phyloP scores from a whole-genome alignment of 1,140 invertebrate species.

The Euglossa dilemma region DNA sequence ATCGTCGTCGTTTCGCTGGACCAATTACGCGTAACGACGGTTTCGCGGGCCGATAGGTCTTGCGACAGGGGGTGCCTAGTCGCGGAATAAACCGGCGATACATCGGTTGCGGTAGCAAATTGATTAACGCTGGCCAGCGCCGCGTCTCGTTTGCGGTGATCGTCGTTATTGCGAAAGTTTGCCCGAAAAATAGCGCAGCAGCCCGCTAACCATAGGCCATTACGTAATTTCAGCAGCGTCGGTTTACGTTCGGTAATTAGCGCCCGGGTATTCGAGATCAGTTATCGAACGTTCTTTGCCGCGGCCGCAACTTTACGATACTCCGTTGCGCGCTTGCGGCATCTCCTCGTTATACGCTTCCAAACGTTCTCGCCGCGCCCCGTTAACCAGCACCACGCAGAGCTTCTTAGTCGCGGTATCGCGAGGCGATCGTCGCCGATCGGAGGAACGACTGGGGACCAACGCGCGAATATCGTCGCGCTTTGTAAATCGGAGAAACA shows the following conservation, averaged over 20 bases:
- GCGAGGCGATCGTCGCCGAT: no score
- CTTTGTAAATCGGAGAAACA: slow-evolving; percentile 67
- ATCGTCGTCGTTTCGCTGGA: slow-evolving; percentile 55
- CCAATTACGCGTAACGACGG: slow-evolving; percentile 59
- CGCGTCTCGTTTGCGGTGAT: not conserved
- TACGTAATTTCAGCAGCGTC: not conserved
- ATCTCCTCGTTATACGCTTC: not conserved
- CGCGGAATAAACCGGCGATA: not conserved
- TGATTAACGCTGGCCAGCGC: not conserved
- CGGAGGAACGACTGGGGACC: slow-evolving; percentile 28
- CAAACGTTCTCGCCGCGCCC: no score
- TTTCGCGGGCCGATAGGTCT: slow-evolving; percentile 5
- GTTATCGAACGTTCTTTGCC: slow-evolving; percentile 16
- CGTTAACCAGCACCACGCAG: no score
- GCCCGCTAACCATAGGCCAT: not conserved
- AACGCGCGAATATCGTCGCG: slow-evolving; percentile 64
- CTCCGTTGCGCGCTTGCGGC: not conserved
- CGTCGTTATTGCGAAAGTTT: slow-evolving; percentile 28
- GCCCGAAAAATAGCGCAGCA: slow-evolving; percentile 13
- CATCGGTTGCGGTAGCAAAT: not conserved
- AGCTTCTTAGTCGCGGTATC: no score
- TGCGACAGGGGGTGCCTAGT: not conserved
- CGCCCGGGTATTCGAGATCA: not conserved
- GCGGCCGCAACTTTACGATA: not conserved
- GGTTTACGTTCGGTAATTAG: slow-evolving; percentile 25